A percentile compares a stretch with the other conserved stretches of the same genome.
Conservation (phyloP, 2,888 invertebrate genomes). For the Muscina levida region DNA sequence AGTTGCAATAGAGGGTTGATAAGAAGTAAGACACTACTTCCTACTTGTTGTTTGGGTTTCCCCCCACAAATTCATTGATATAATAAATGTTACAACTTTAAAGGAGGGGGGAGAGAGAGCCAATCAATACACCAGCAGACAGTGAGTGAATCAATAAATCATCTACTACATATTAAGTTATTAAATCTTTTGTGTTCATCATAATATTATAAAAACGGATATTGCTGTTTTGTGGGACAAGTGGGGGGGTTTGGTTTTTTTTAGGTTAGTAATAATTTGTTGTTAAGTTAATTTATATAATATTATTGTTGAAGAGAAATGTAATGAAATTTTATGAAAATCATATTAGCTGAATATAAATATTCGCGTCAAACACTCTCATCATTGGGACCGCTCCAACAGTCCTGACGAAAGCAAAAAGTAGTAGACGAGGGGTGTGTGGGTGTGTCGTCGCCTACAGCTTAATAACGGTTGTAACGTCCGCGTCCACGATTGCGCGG, state of each 20-base stretch:
- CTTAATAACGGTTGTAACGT: constrained; percentile 78
- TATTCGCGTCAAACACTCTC: constrained; percentile 64
- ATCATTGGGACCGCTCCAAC: constrained; percentile 33
- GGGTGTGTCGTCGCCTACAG: constrained; percentile 5
- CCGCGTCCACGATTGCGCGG: constrained; percentile 79
- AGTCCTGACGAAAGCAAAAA: constrained; percentile 36
- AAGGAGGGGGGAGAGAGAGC: neutral
- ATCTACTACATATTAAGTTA: neutral
- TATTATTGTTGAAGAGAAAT: constrained; percentile 23
- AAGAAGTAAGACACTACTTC: neutral
- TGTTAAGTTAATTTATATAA: constrained; percentile 47
- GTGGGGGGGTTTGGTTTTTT: neutral
- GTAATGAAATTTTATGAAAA: constrained; percentile 59
- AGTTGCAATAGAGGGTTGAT: neutral
- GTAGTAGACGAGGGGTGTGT: constrained; percentile 5
- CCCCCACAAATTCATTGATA: neutral
- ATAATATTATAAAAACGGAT: neutral
- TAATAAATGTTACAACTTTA: constrained; percentile 18
- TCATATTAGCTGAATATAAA: constrained; percentile 64
- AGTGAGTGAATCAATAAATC: neutral
- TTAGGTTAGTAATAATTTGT: constrained; percentile 36
- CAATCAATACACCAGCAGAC: too few species aligned
- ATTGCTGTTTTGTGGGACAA: neutral
- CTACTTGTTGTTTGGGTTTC: neutral
- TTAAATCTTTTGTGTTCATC: neutral